Evolutionary conservation across 2,888 invertebrate species (phyloP).

Genomic region (Nomada flava): DNA sequence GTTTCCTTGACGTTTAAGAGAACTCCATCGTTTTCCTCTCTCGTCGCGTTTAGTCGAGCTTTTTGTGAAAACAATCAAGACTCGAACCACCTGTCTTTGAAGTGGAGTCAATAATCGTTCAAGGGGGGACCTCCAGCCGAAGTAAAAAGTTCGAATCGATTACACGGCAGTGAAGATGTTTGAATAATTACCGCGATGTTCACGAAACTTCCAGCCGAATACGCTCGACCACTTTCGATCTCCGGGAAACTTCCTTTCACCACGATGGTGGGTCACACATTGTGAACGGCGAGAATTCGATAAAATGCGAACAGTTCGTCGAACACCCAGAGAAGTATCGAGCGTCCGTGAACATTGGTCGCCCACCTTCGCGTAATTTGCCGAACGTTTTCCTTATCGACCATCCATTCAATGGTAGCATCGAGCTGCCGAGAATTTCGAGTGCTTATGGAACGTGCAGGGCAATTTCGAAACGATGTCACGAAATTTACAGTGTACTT

Average conservation of each 20-base stretch:
- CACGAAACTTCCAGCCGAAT: not conserved
- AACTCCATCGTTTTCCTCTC: not conserved
- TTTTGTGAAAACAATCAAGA: not conserved
- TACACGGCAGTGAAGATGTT: not conserved
- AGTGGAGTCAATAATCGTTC: not conserved
- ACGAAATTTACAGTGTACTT: not conserved
- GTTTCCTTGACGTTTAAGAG: not conserved
- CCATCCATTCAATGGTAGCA: conserved; percentile 28
- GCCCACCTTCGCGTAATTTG: conserved; percentile 33
- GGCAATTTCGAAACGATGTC: conserved; percentile 1
- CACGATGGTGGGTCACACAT: not conserved
- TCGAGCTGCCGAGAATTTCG: conserved; percentile 3
- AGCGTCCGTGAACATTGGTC: conserved; percentile 19
- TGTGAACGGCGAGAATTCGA: conserved; percentile 32
- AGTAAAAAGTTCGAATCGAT: not conserved
- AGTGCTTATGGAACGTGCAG: not conserved
- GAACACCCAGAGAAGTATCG: conserved; percentile 25
- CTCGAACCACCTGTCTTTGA: not conserved
- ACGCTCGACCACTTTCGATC: not conserved
- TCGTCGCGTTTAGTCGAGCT: not conserved
- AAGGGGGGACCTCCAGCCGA: not conserved
- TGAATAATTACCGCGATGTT: conserved; percentile 1
- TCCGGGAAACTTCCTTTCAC: not conserved
- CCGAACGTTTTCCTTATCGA: conserved; percentile 28
- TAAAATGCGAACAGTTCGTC: conserved; percentile 32